Evolutionary conservation across 2,797 vertebrate genomes (phyloP), one percentile per base, ranked within the genome.

Genomic region (Takifugu rubripes): DNA sequence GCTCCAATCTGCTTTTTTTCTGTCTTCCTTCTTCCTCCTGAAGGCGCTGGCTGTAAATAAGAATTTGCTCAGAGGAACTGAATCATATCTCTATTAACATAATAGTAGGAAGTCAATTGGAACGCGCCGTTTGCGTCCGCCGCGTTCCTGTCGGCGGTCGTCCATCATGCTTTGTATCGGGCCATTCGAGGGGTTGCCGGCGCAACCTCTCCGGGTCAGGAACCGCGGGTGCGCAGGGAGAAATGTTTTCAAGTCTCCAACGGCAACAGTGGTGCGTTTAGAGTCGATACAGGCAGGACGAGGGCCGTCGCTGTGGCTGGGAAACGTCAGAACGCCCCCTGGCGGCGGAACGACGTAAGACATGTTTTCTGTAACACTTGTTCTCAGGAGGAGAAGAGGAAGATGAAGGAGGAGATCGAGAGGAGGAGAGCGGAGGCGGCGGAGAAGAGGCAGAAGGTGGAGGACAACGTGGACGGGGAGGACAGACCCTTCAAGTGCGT

Each of bases 381-480:
- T 75, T 33, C 14, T 26, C 79, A 98, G 97, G 96, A 98, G 75
- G 96, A 98, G 72, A 98, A 98, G 89, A 94, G 91, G 86, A 94
- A 93, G 79, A 93, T 98, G 93, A 98, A 97, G 74, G 95, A 98
- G 83, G 97, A 99, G 81, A 98, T 98, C 0, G 97, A 98, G 77
- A 92, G 88, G 86, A 94, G 97, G 88, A 92, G 97, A 78, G 97
- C 96, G 0, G 95, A 98, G 86, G 97, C 96, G 21, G 96, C 96
- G 5, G 96, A 98, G 85, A 97, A 96, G 86, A 94, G 96, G 53
- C 95, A 98, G 61, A 97, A 95, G 79, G 92, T 93, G 72, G 96
- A 95, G n/a, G 96, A 97, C 8, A 76, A 40, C 0, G n/a, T 87
- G 40, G 91, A 91, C 2, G 86, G 90, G 9, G 92, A 93, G 45